Percentiles rank a stretch among this genome's conserved stretches.
These are phyloP conservation scores for Poeciliopsis turrubarensis DNA, from an alignment of 2,113 vertebrate genomes.

Conservation along the genomic window DNA sequence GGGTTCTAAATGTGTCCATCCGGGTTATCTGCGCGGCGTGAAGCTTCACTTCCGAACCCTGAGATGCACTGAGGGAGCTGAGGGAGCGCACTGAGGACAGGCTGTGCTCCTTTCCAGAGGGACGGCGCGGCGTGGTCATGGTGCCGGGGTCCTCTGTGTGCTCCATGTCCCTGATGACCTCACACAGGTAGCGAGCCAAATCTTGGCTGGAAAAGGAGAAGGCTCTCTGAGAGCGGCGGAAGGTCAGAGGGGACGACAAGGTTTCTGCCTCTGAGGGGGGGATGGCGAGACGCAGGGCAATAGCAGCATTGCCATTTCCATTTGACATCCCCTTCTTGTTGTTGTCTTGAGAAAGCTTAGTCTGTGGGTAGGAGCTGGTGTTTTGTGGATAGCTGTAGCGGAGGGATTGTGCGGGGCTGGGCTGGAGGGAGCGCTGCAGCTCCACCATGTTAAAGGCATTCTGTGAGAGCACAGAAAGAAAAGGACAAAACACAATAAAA, in stretches of 20 bases:
- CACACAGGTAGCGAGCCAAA: slow-evolving; percentile 79
- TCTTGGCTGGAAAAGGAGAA: slow-evolving; percentile 78
- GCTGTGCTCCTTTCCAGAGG: slow-evolving; percentile 74
- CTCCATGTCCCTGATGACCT: slow-evolving; percentile 80
- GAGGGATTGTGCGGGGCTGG: slow-evolving; percentile 81
- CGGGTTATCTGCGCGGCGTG: slow-evolving; percentile 60
- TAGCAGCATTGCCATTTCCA: slow-evolving; percentile 65
- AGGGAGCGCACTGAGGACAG: slow-evolving; percentile 80
- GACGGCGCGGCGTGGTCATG: slow-evolving; percentile 64
- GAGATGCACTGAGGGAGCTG: slow-evolving; percentile 79
- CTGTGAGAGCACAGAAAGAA: slow-evolving; percentile 61
- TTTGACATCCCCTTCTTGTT: slow-evolving; percentile 52
- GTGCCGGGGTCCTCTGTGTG: slow-evolving; percentile 56
- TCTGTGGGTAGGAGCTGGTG: slow-evolving; percentile 68
- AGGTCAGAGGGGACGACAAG: slow-evolving; percentile 69
- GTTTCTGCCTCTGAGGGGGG: slow-evolving; percentile 74
- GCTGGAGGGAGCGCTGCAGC: slow-evolving; percentile 86
- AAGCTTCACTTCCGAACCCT: slow-evolving; percentile 63
- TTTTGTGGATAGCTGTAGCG: slow-evolving; percentile 75
- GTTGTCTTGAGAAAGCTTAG: slow-evolving; percentile 60
- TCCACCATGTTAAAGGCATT: slow-evolving; percentile 89
- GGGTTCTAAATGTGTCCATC: slow-evolving; percentile 72
- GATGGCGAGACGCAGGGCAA: slow-evolving; percentile 77
- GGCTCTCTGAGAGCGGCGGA: slow-evolving; percentile 69
- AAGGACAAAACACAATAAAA: slow-evolving; percentile 2